Percentiles rank a stretch among this genome's conserved stretches.
Conservation (phyloP, 2,113 vertebrate species). For the Salvelinus alpinus region DNA sequence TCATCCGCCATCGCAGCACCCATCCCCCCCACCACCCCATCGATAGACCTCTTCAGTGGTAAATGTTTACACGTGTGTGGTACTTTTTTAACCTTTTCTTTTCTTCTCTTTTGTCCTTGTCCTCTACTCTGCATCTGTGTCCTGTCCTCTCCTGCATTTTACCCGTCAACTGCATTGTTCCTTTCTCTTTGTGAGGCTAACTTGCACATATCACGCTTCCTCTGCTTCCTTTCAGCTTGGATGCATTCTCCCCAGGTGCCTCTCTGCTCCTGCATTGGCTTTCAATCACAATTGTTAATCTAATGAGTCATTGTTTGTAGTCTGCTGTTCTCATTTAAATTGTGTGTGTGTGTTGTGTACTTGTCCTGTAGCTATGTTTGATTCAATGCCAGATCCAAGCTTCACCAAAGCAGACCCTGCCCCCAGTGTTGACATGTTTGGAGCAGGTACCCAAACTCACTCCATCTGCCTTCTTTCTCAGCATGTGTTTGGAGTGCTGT, state of each 20-base stretch:
- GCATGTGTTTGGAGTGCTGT: neutral
- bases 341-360: conserved; percentile 77
- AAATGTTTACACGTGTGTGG: conserved; percentile 69
- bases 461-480: conserved; percentile 10
- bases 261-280: neutral
- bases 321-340: conserved; percentile 17
- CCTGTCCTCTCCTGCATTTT: conserved; percentile 2
- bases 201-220: conserved; percentile 22
- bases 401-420: conserved; percentile 78
- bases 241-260: neutral
- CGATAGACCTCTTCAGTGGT: conserved; percentile 97
- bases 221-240: conserved; percentile 23
- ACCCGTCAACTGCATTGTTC: neutral
- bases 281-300: conserved; percentile 12
- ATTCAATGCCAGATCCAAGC: conserved; percentile 81
- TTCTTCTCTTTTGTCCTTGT: neutral
- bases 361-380: conserved; percentile 93
- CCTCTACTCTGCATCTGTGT: neutral
- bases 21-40: conserved; percentile 77
- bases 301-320: neutral
- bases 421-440: conserved; percentile 92
- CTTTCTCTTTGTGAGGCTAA: conserved; percentile 10
- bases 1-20: conserved; percentile 80
- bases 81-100: neutral
- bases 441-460: conserved; percentile 81